phyloP scores from a whole-genome alignment of 2,888 invertebrate species.

The Carpatolechia fugitivella region DNA sequence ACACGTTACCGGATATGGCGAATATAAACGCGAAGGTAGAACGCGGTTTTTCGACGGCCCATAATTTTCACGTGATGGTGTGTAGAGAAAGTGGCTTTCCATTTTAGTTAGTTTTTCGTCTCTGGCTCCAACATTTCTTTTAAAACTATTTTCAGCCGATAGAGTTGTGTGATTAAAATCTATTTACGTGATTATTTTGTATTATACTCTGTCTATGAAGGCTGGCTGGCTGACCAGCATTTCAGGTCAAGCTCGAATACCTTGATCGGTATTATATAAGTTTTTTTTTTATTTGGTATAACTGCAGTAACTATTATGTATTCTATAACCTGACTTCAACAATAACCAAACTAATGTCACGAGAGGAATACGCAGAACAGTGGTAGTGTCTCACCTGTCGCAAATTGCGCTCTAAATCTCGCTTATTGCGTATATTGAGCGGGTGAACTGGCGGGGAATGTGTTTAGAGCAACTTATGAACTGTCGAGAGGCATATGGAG shows the following conservation, averaged over 20 bases:
- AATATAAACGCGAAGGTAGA: conserved; percentile 6
- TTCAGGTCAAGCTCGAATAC: too few species aligned
- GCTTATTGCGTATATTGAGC: conserved; percentile 25
- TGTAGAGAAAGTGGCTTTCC: not conserved
- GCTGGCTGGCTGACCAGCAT: too few species aligned
- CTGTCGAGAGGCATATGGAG: conserved; percentile 5
- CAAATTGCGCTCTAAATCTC: conserved; percentile 25
- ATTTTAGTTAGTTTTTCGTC: not conserved
- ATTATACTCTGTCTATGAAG: too few species aligned
- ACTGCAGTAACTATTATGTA: too few species aligned
- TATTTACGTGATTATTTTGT: too few species aligned
- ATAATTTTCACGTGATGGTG: conserved; percentile 1
- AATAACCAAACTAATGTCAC: not conserved
- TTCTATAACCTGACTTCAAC: not conserved
- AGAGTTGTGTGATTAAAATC: too few species aligned
- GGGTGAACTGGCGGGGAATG: conserved; percentile 17
- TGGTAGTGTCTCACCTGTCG: conserved; percentile 23
- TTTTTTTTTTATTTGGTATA: too few species aligned
- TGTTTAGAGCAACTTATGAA: conserved; percentile 16
- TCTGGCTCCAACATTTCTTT: not conserved
- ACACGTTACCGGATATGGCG: conserved; percentile 5
- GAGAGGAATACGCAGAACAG: not conserved
- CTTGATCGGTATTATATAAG: too few species aligned
- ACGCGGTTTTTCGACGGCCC: not conserved
- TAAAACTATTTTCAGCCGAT: not conserved